Evolutionary conservation across 2,888 invertebrate species (phyloP).

Genomic region (Sminthurinus aureus): DNA sequence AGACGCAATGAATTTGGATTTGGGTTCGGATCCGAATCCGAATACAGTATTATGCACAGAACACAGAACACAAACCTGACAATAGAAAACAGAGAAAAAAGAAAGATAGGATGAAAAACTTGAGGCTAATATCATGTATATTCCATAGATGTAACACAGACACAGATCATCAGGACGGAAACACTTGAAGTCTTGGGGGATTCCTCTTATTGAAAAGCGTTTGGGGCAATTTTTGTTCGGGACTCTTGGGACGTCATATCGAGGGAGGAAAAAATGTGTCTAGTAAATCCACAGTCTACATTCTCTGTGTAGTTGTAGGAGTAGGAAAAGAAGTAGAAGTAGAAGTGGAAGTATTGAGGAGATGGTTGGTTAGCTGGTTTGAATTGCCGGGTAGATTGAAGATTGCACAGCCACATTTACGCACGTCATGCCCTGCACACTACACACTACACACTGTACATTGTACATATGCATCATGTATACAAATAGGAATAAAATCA

Average conservation of each 20-base stretch:
- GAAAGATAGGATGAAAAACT: not conserved
- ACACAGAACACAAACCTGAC: too few relatives aligned
- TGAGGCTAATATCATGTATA: not conserved
- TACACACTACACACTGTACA: too few relatives aligned
- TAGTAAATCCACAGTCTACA: not conserved
- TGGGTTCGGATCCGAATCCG: too few relatives aligned
- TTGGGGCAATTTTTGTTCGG: slow-evolving; percentile 56
- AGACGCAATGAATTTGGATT: too few relatives aligned
- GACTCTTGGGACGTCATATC: slow-evolving; percentile 50
- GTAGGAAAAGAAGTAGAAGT: too few relatives aligned
- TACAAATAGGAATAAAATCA: too few relatives aligned
- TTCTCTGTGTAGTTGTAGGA: too few relatives aligned
- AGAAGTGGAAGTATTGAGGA: too few relatives aligned
- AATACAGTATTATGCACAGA: too few relatives aligned
- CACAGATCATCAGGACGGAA: not conserved
- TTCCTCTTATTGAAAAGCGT: slow-evolving; percentile 57
- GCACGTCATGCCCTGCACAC: too few relatives aligned
- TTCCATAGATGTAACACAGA: not conserved
- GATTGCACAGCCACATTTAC: not conserved
- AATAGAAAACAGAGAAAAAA: too few relatives aligned
- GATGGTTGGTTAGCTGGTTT: slow-evolving; percentile 10
- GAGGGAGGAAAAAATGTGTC: slow-evolving; percentile 7
- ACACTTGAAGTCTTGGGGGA: slow-evolving; percentile 51
- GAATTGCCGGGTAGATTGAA: slow-evolving; percentile 17
- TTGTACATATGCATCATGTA: too few relatives aligned